These are phyloP conservation scores for Oryzias woworae DNA, from an alignment of 2,113 vertebrate genomes.

Conservation along the genomic window DNA sequence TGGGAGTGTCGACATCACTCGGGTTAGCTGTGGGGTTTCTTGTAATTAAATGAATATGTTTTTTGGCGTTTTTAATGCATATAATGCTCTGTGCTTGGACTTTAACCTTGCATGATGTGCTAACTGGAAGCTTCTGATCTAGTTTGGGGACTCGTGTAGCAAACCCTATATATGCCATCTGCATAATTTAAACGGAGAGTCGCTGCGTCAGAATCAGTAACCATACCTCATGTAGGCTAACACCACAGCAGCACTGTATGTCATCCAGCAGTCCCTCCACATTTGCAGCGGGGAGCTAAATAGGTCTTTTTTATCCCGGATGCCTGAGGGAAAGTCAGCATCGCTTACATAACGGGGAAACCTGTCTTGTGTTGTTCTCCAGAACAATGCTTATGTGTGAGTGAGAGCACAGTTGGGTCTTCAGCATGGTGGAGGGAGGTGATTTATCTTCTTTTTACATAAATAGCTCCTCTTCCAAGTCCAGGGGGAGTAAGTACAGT, in stretches of 20 bases:
- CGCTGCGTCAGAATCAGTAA: neutral
- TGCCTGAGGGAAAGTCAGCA: slow-evolving; percentile 30
- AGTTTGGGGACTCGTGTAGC: neutral
- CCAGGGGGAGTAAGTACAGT: slow-evolving; percentile 32
- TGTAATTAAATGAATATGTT: neutral
- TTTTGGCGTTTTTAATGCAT: neutral
- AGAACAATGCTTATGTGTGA: slow-evolving; percentile 11
- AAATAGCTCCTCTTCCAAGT: slow-evolving; percentile 52
- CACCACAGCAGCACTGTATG: slow-evolving; percentile 20
- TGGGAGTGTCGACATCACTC: too few relatives aligned
- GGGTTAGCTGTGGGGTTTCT: too few relatives aligned
- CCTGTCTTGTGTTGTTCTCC: slow-evolving; percentile 27
- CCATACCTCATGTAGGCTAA: slow-evolving; percentile 15
- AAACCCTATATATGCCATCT: neutral
- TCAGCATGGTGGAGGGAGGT: slow-evolving; percentile 21
- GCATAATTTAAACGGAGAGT: slow-evolving; percentile 16
- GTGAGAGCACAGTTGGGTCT: slow-evolving; percentile 20
- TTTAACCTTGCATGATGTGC: neutral
- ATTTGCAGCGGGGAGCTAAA: slow-evolving; percentile 30
- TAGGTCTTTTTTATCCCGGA: slow-evolving; percentile 51
- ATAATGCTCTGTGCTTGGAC: neutral
- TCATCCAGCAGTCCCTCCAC: slow-evolving; percentile 14
- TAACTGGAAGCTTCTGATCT: neutral
- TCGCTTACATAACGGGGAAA: slow-evolving; percentile 39
- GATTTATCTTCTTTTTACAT: slow-evolving; percentile 62